Evolutionary conservation across 2,888 invertebrate species (phyloP).

Genomic region (Athalia rosae): DNA sequence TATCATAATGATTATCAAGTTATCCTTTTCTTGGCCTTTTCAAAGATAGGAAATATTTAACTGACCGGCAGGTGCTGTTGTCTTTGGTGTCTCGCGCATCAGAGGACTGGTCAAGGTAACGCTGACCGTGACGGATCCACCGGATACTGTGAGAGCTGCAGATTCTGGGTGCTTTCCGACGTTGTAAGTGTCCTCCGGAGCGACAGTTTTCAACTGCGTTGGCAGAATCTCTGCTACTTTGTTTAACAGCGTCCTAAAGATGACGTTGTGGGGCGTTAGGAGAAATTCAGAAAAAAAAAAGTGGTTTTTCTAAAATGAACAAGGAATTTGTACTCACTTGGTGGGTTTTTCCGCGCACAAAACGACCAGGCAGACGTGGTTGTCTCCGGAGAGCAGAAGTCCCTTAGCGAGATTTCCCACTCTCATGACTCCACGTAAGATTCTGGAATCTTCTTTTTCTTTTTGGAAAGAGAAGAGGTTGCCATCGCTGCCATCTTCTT

Average conservation of each 20-base stretch:
- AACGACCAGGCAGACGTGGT: conserved; percentile 93
- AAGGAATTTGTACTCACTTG: conserved; percentile 64
- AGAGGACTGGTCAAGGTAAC: conserved; percentile 95
- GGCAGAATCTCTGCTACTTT: conserved; percentile 91
- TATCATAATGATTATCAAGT: conserved; percentile 48
- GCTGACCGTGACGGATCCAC: conserved; percentile 85
- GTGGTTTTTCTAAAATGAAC: not conserved
- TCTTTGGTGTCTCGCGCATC: conserved; percentile 83
- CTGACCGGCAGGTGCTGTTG: conserved; percentile 66
- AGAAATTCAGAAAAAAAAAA: not conserved
- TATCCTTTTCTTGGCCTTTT: conserved; percentile 73
- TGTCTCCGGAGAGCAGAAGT: conserved; percentile 91
- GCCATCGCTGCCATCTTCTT: conserved; percentile 86
- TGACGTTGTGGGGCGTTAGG: not conserved
- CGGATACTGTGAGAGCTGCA: conserved; percentile 89
- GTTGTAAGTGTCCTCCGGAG: conserved; percentile 86
- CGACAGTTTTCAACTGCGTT: conserved; percentile 83
- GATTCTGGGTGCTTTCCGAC: conserved; percentile 90
- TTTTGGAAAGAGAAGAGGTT: conserved; percentile 81
- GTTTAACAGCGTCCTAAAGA: conserved; percentile 83
- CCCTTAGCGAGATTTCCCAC: conserved; percentile 95
- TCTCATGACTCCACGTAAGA: conserved; percentile 97
- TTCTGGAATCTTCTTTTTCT: conserved; percentile 80
- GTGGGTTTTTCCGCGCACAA: conserved; percentile 97
- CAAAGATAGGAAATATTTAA: conserved; percentile 58